These are phyloP conservation scores for Gambusia affinis DNA, from an alignment of 2,113 vertebrate genomes.

Conservation along the genomic window DNA sequence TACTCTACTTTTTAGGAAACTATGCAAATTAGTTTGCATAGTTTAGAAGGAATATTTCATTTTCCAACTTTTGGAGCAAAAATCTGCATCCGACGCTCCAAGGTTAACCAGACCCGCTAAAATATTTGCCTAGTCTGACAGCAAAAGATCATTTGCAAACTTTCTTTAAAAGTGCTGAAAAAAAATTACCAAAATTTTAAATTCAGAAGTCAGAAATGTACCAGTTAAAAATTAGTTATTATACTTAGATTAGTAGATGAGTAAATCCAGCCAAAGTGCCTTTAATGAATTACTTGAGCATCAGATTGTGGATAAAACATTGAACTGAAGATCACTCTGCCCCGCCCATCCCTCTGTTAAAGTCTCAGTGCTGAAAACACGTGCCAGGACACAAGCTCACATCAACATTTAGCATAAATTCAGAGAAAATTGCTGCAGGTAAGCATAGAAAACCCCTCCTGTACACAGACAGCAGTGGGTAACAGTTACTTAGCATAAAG, in stretches of 20 bases:
- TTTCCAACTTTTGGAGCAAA: not conserved
- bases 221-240: not conserved
- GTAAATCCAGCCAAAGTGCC: slow-evolving; percentile 36
- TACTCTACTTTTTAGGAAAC: not conserved
- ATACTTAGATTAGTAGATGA: not conserved
- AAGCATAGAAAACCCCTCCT: slow-evolving; percentile 28
- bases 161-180: not conserved
- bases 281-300: slow-evolving; percentile 4
- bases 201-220: not conserved
- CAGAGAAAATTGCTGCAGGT: slow-evolving; percentile 14
- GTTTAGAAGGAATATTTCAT: not conserved
- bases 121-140: not conserved
- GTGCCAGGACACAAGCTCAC: slow-evolving; percentile 1
- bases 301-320: not conserved
- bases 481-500: slow-evolving; percentile 19
- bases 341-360: not conserved
- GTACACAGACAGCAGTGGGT: slow-evolving; percentile 15
- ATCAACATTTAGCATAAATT: slow-evolving; percentile 5
- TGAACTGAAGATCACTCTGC: slow-evolving; percentile 8
- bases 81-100: not conserved
- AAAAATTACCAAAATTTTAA: not conserved
- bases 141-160: not conserved
- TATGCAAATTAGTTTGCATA: too few relatives aligned
- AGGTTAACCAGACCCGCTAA: not conserved
- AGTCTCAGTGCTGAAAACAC: slow-evolving; percentile 4